Evolutionary conservation across 2,113 vertebrate genomes (phyloP).

Genomic region (Ivindomyrus marchei): DNA sequence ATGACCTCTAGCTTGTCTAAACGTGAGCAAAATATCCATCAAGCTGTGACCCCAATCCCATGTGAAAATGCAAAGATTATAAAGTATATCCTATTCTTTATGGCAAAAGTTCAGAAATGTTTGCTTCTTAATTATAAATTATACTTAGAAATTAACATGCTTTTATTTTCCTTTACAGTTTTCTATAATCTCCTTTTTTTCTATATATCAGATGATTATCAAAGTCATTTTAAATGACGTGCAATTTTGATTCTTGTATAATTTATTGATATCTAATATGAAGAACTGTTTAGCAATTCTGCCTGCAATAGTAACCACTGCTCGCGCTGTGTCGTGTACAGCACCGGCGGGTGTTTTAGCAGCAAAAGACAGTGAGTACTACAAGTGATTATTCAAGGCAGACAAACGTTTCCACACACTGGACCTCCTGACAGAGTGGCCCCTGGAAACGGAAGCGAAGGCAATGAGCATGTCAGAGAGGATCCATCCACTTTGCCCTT

Average conservation of each 20-base stretch:
- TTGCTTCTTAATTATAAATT: background rate
- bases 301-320: background rate
- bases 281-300: background rate
- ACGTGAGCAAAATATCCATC: background rate
- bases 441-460: conserved; percentile 15
- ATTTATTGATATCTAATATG: background rate
- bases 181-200: conserved; percentile 6
- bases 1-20: background rate
- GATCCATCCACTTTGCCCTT: conserved; percentile 22
- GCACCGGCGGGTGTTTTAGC: background rate
- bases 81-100: background rate
- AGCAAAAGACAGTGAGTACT: background rate
- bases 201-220: background rate
- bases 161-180: background rate
- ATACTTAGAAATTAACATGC: background rate
- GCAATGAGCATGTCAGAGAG: conserved; percentile 36
- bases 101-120: background rate
- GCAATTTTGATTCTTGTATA: background rate
- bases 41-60: background rate
- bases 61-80: background rate
- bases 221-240: background rate
- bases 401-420: background rate
- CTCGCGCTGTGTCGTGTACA: background rate
- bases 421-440: conserved; percentile 41
- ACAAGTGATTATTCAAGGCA: background rate